Percentiles rank a stretch among this genome's conserved stretches.
Conservation (phyloP, 2,888 invertebrate species). For the Chloromyia formosa region DNA sequence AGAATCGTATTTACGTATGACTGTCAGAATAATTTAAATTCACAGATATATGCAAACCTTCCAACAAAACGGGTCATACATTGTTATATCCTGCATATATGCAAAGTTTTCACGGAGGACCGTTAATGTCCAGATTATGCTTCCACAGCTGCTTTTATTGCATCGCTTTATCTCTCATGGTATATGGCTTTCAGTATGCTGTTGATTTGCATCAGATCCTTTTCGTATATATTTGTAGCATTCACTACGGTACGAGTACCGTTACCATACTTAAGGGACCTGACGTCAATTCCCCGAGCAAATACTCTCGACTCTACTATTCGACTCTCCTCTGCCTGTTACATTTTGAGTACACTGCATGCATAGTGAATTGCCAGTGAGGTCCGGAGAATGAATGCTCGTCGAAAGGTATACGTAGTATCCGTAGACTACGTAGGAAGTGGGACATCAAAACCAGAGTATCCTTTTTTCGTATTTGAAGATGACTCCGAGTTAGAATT, state of each 20-base stretch:
- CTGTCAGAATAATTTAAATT: constrained; percentile 22
- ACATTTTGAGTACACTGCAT: too few relatives aligned
- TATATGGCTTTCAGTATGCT: constrained; percentile 27
- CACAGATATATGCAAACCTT: constrained; percentile 8
- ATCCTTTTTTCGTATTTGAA: constrained; percentile 37
- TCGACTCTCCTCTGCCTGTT: neutral
- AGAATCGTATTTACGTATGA: neutral
- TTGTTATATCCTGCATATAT: constrained; percentile 21
- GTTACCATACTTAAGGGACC: constrained; percentile 31
- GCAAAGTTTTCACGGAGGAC: constrained; percentile 39
- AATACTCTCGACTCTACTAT: constrained; percentile 13
- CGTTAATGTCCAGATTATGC: constrained; percentile 44
- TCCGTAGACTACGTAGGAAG: constrained; percentile 15
- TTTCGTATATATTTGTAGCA: neutral
- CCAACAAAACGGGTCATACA: neutral
- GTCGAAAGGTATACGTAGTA: too few relatives aligned
- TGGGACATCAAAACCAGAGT: constrained; percentile 27
- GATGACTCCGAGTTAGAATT: constrained; percentile 28
- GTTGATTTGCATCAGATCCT: constrained; percentile 36
- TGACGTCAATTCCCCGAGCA: constrained; percentile 30
- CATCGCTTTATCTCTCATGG: constrained; percentile 37
- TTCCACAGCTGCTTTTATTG: constrained; percentile 42
- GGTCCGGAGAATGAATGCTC: constrained; percentile 1
- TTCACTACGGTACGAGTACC: neutral
- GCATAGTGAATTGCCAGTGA: neutral